Evolutionary conservation across 1,140 invertebrate genomes (phyloP).

Genomic region (Archegozetes longisetosus): DNA sequence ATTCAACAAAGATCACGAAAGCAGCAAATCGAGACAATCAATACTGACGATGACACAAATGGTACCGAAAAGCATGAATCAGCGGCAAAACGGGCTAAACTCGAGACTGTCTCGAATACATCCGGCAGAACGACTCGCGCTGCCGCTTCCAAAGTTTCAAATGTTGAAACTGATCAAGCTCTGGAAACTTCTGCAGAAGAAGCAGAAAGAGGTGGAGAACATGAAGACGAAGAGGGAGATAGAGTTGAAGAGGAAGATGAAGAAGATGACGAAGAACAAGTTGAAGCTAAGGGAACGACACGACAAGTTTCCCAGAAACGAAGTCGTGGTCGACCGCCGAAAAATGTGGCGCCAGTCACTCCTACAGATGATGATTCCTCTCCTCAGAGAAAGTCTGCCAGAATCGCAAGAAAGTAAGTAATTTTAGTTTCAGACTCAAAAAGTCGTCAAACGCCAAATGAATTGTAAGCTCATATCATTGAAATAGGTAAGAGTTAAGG

Average conservation of each 20-base stretch:
- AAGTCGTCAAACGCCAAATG: too few relatives aligned
- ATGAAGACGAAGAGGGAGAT: slow-evolving; percentile 7
- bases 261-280: slow-evolving; percentile 18
- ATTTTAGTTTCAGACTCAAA: too few relatives aligned
- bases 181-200: background rate
- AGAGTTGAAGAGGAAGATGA: slow-evolving; percentile 22
- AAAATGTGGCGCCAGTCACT: background rate
- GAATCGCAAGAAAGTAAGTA: slow-evolving; percentile 15
- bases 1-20: background rate
- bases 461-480: too few relatives aligned
- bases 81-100: background rate
- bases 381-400: slow-evolving; percentile 14
- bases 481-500: too few relatives aligned
- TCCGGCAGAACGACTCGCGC: background rate
- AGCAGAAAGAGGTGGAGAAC: background rate
- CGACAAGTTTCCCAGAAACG: background rate
- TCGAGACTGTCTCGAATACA: background rate
- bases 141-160: background rate
- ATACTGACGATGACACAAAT: background rate
- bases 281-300: slow-evolving; percentile 22
- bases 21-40: background rate
- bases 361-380: slow-evolving; percentile 8
- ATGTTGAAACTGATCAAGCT: background rate
- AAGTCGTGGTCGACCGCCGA: background rate
- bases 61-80: background rate